Conservation (phyloP, 2,888 invertebrate species). For the Sesia bembeciformis region DNA sequence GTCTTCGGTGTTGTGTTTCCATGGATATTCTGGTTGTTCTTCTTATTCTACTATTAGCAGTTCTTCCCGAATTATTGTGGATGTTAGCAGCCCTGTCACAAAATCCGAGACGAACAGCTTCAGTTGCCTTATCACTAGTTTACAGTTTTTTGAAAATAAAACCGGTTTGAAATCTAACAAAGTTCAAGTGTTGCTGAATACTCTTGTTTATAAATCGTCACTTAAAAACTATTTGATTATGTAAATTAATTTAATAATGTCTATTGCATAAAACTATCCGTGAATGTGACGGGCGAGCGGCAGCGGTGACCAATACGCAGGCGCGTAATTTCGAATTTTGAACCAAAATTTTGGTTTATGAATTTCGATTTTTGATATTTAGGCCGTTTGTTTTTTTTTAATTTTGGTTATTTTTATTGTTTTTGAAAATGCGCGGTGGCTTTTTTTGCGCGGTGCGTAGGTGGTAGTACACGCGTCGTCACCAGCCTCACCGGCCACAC, state of each 20-base stretch:
- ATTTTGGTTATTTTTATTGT: slow-evolving; percentile 17
- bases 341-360: slow-evolving; percentile 54
- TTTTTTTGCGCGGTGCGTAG: slow-evolving; percentile 66
- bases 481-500: slow-evolving; percentile 69
- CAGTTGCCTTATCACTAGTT: slow-evolving; percentile 69
- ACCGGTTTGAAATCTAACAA: slow-evolving; percentile 48
- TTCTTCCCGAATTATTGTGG: slow-evolving; percentile 65
- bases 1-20: slow-evolving; percentile 41
- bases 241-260: slow-evolving; percentile 58
- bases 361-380: slow-evolving; percentile 29
- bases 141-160: slow-evolving; percentile 58
- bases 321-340: slow-evolving; percentile 61
- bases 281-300: slow-evolving; percentile 71
- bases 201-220: slow-evolving; percentile 55
- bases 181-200: slow-evolving; percentile 74
- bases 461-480: slow-evolving; percentile 68
- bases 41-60: slow-evolving; percentile 34
- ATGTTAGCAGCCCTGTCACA: slow-evolving; percentile 59
- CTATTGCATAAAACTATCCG: slow-evolving; percentile 70
- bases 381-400: slow-evolving; percentile 41
- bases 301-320: slow-evolving; percentile 51
- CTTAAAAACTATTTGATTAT: slow-evolving; percentile 70
- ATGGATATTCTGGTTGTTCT: slow-evolving; percentile 43
- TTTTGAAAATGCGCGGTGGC: slow-evolving; percentile 32
- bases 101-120: slow-evolving; percentile 62